Percentiles rank a stretch among this genome's conserved stretches.
Conservation (phyloP, 2,888 invertebrate genomes). For the Acanthosepion esculentum region DNA sequence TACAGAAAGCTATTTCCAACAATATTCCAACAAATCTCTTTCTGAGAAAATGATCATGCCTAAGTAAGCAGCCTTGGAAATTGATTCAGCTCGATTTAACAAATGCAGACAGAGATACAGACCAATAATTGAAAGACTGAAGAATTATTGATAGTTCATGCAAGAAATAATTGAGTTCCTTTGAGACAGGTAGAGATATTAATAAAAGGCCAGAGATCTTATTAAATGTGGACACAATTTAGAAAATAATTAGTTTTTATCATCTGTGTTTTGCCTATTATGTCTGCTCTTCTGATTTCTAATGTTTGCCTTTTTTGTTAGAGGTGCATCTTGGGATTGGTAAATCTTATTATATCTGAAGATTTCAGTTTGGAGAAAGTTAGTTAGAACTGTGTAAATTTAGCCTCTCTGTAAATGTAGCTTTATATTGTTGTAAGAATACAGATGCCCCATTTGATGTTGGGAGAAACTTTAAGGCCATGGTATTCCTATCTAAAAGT, state of each 20-base stretch:
- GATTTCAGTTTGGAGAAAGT: background rate
- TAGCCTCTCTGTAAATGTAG: background rate
- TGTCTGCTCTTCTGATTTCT: background rate
- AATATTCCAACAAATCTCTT: too few relatives aligned
- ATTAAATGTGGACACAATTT: slow-evolving; percentile 15
- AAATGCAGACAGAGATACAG: background rate
- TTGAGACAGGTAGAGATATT: background rate
- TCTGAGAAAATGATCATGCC: background rate
- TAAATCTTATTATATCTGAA: background rate
- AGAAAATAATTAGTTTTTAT: background rate
- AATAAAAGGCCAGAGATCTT: background rate
- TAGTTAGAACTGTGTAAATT: background rate
- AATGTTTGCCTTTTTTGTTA: background rate
- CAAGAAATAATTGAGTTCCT: slow-evolving; percentile 15
- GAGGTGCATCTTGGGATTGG: background rate
- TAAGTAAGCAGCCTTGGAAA: background rate
- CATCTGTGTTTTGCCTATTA: background rate
- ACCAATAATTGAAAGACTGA: background rate
- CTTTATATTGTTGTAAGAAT: background rate
- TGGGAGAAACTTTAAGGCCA: background rate
- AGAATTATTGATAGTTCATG: background rate
- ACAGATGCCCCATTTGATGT: background rate
- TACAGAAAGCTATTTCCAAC: too few relatives aligned
- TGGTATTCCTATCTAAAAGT: too few relatives aligned
- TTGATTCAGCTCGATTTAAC: background rate